These are phyloP conservation scores for Chamaetylas fuelleborni DNA, from an alignment of 2,113 vertebrate species.

Conservation along the genomic window DNA sequence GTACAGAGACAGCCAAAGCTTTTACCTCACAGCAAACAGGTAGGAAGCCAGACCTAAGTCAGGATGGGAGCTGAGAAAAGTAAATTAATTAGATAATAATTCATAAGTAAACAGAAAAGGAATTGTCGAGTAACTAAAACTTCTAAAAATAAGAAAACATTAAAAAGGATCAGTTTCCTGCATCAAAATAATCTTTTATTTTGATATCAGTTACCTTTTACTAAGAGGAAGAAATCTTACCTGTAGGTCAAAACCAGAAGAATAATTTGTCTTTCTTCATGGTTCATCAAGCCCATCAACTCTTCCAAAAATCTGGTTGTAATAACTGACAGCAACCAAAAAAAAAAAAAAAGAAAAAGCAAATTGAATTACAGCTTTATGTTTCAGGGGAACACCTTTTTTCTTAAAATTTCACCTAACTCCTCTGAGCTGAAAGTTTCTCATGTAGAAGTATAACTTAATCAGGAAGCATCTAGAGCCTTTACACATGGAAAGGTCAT, in stretches of 20 bases:
- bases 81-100: not conserved
- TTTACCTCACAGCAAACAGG: not conserved
- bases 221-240: not conserved
- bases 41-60: not conserved
- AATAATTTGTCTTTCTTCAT: not conserved
- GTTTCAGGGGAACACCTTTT: not conserved
- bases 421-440: slow-evolving; percentile 4
- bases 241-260: not conserved
- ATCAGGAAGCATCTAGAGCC: slow-evolving; percentile 14
- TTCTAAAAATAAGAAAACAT: not conserved
- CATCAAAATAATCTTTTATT: not conserved
- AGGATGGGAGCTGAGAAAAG: not conserved
- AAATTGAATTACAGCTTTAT: not conserved
- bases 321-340: not conserved
- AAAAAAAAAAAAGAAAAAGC: not conserved
- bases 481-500: slow-evolving; percentile 51
- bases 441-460: slow-evolving; percentile 7
- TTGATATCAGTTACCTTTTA: not conserved
- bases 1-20: not conserved
- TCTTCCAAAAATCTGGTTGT: not conserved
- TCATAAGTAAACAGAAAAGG: not conserved
- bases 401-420: not conserved
- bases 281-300: not conserved
- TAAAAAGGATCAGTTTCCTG: not conserved
- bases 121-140: not conserved